Evolutionary conservation across 2,888 invertebrate genomes (phyloP), one percentile per base, ranked within the genome.

Genomic region (Thelaira solivaga): DNA sequence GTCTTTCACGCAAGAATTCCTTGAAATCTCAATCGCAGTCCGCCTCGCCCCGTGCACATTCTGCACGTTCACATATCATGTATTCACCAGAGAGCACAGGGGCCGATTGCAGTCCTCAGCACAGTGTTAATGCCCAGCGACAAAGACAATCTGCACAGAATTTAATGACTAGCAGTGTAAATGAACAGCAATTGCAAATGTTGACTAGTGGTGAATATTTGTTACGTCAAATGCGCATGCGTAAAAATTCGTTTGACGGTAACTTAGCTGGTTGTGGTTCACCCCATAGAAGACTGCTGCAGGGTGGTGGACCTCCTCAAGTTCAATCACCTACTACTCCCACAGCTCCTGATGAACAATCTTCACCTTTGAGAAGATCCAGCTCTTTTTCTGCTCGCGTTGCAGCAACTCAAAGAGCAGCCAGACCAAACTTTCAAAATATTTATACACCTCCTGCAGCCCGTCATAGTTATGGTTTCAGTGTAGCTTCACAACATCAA

Each of bases 331-430:
- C 79, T 24, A 76, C 67, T 26, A 81, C 76, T 47, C 61, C 71
- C 7, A 74, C 76, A 20, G 62, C 62, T 43, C 29, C 61, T 22
- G 53, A 76, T 18, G 78, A 81, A 49, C 77, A 83, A 47, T 81
- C 82, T 64, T 89, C 89, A 34, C 89, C 91, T n/a, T 92, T 94
- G 72, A 91, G 92, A 83, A 90, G 94, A 18, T 94, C 93, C 3
- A 93, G 92, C 83, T 93, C 93, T 8, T 94, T 93, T 84, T 92
- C 84, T 88, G 90, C 82, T 88, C 89, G 82, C 90, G 90, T 82
- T 20, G 82, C 82, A 18, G 81, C 81, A 7, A 76, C 69, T 39
- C 77, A 78, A 47, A 77, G 72, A 39, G 65, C 71, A 2, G 84
- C 83, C 16, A 84, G 86, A 43, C 87, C 87, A 11, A 85, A 86